Conservation (phyloP, 2,113 vertebrate species). For the Hymenochirus boettgeri region DNA sequence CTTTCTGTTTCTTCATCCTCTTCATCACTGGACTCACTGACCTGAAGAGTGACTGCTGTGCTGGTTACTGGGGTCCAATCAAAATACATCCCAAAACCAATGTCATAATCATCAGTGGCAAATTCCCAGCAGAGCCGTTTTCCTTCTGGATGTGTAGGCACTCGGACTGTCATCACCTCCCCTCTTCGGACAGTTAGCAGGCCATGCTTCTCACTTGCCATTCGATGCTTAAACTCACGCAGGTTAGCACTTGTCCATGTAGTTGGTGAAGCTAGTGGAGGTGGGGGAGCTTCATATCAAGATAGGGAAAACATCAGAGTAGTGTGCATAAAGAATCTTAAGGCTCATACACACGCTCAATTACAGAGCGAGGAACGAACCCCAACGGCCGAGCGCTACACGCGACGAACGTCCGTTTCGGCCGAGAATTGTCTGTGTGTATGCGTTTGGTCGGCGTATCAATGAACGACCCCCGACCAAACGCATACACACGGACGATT, state of each 20-base stretch:
- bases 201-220: slow-evolving; percentile 81
- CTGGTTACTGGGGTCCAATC: slow-evolving; percentile 90
- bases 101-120: slow-evolving; percentile 91
- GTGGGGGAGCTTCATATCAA: slow-evolving; percentile 69
- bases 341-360: too few species aligned
- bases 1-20: slow-evolving; percentile 90
- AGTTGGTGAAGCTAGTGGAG: slow-evolving; percentile 75
- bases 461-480: too few species aligned
- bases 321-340: too few species aligned
- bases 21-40: slow-evolving; percentile 96
- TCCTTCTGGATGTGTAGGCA: slow-evolving; percentile 88
- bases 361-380: too few species aligned
- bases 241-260: slow-evolving; percentile 84
- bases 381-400: too few species aligned
- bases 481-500: too few species aligned
- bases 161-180: slow-evolving; percentile 89
- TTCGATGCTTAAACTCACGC: slow-evolving; percentile 88
- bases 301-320: slow-evolving; percentile 6
- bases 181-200: slow-evolving; percentile 88
- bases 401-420: too few species aligned
- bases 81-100: slow-evolving; percentile 96
- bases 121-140: slow-evolving; percentile 96
- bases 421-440: too few species aligned
- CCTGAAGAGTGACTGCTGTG: slow-evolving; percentile 89
- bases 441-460: too few species aligned